Conservation (phyloP, 2,888 invertebrate genomes). For the Apoda limacodes region DNA sequence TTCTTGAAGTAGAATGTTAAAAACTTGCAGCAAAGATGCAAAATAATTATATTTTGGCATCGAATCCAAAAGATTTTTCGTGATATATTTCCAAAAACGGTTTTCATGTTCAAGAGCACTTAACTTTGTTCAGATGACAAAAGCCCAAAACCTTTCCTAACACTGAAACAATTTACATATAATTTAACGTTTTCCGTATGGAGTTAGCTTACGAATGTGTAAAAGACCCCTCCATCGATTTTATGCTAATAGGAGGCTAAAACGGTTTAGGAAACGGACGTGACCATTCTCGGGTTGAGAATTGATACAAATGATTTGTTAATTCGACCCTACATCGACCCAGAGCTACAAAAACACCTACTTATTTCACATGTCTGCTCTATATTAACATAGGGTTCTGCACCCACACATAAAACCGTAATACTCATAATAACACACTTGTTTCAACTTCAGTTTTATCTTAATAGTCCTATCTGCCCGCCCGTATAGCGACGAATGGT, state of each 20-base stretch:
- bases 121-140: too few species aligned
- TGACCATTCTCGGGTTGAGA: constrained; percentile 26
- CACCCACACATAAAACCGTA: constrained; percentile 4
- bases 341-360: too few species aligned
- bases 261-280: constrained; percentile 28
- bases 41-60: too few species aligned
- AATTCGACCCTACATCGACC: constrained; percentile 30
- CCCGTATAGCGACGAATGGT: constrained; percentile 27
- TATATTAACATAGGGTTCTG: constrained; percentile 2
- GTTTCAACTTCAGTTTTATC: constrained; percentile 20
- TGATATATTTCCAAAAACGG: too few species aligned
- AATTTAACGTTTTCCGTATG: too few species aligned
- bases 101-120: too few species aligned
- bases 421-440: constrained; percentile 8
- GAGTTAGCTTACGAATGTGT: constrained; percentile 2
- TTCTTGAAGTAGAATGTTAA: too few species aligned
- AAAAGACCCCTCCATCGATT: constrained; percentile 9
- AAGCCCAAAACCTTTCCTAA: too few species aligned
- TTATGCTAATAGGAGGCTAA: constrained; percentile 15
- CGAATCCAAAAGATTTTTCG: too few species aligned
- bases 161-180: too few species aligned
- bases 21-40: too few species aligned
- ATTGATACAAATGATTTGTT: constrained; percentile 46
- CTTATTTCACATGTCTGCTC: too few species aligned
- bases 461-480: constrained; percentile 18